Base-by-base conservation (phyloP, 2,797 vertebrate genomes). In the Anisognathus igniventris region DNA sequence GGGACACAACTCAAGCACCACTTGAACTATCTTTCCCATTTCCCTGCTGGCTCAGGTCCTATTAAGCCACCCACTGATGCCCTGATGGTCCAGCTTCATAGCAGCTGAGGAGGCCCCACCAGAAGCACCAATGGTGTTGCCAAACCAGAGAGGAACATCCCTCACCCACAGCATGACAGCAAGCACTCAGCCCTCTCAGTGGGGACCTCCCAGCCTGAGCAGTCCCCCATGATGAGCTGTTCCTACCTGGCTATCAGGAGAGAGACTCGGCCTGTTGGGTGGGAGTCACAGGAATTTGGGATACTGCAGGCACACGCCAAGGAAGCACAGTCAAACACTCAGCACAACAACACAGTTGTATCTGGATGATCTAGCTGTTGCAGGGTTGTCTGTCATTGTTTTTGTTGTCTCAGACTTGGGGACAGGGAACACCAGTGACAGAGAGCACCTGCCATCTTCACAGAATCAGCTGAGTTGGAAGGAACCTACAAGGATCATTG, bases 381-480 rank as follows among this genome's bases (percentile, higher is more conserved):
- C 0, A 4, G n/a, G 10, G 10, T 8, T 39, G 11, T 61, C 33
- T 0, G 0, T 40, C 30, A 31, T 2, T 40, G 21, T 10, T 76
- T 62, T 27, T 47, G 33, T 31, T 54, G 30, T 40, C 25, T 62
- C 31, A 47, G 40, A 31, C 40, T 2, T 35, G 14, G 30, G 21
- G 56, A 86, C 21, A 35, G 33, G 33, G 35, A 54, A 47, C 31
- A 40, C 8, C 42, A 62, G 48, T 27, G 48, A 48, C 30, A 77
- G 40, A 48, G 12, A 62, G 17, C 18, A 30, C 48, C 14, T 40
- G 30, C 33, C 22, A 30, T 47, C 30, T 40, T 62, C 64, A 54
- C 21, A 86, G 40, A 61, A 61, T 40, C 33, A 47, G 56, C 33
- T 68, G 56, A 76, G 33, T 19, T 77, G 65, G 48, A 47, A 70